A percentile compares a stretch with the other conserved stretches of the same genome.
Conservation (phyloP, 2,113 vertebrate genomes). For the Petroica traversi region DNA sequence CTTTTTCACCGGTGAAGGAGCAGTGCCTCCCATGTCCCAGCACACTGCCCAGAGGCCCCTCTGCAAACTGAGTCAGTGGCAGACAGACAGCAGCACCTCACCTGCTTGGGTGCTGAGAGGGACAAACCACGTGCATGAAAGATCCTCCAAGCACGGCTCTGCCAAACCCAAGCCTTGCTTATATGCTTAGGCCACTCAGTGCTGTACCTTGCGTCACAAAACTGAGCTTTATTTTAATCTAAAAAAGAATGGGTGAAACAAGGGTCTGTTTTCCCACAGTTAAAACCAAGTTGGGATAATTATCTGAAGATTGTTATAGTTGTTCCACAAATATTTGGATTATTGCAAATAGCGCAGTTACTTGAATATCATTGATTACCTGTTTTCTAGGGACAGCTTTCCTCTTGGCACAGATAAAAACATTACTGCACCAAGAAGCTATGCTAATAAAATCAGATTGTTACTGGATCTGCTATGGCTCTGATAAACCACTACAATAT, state of each 20-base stretch:
- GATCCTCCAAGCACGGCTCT: background rate
- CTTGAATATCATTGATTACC: background rate
- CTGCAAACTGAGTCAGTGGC: background rate
- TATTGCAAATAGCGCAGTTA: background rate
- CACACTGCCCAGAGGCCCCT: background rate
- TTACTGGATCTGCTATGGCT: background rate
- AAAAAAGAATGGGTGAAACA: background rate
- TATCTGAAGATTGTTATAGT: background rate
- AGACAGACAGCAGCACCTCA: rapidly evolving
- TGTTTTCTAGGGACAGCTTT: background rate
- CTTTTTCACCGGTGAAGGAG: background rate
- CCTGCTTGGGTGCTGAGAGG: background rate
- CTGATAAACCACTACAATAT: background rate
- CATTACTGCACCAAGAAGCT: background rate
- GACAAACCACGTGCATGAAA: background rate
- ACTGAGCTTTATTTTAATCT: background rate
- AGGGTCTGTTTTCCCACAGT: background rate
- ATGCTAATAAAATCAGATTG: background rate
- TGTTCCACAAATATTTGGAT: background rate
- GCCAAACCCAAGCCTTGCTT: background rate
- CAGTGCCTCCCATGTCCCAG: background rate
- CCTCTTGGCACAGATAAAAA: background rate
- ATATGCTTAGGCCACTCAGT: background rate
- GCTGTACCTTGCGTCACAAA: background rate
- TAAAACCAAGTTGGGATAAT: background rate